These are phyloP conservation scores for Nebria brevicollis DNA, from an alignment of 2,888 invertebrate species.

Conservation along the genomic window DNA sequence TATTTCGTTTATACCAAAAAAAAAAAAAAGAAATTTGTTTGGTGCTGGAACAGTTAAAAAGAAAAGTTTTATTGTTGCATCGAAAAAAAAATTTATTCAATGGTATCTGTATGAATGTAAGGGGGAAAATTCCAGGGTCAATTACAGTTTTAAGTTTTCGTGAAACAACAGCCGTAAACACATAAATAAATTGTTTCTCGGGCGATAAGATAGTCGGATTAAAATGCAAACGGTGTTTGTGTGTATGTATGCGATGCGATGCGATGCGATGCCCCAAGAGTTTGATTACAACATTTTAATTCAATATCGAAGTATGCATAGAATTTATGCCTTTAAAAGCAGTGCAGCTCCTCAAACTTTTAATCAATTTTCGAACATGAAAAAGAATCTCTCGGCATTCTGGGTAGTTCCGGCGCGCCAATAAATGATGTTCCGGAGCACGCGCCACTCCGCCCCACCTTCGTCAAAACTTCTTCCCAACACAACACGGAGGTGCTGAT, in stretches of 20 bases:
- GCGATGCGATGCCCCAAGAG: constrained; percentile 49
- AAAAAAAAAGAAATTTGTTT: too few relatives aligned
- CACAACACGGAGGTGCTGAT: constrained; percentile 12
- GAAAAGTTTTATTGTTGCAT: too few relatives aligned
- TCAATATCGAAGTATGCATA: constrained; percentile 64
- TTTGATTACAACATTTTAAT: constrained; percentile 63
- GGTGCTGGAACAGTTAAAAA: too few relatives aligned
- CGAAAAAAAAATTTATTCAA: too few relatives aligned
- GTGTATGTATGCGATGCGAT: not conserved
- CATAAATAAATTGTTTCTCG: constrained; percentile 43
- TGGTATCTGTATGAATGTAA: not conserved
- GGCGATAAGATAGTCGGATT: constrained; percentile 30
- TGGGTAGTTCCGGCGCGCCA: constrained; percentile 43
- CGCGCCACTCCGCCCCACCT: not conserved
- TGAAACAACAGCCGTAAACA: constrained; percentile 46
- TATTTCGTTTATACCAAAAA: too few relatives aligned
- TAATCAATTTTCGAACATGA: constrained; percentile 64
- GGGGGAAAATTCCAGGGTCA: constrained; percentile 3
- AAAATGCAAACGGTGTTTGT: constrained; percentile 43
- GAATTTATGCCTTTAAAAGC: constrained; percentile 64
- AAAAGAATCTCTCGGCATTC: constrained; percentile 58
- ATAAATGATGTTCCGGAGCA: constrained; percentile 43
- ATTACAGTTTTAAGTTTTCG: constrained; percentile 22
- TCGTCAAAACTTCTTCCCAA: not conserved
- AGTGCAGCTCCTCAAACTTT: constrained; percentile 62